Evolutionary conservation across 2,888 invertebrate species (phyloP).

Genomic region (Physocephala rufipes): DNA sequence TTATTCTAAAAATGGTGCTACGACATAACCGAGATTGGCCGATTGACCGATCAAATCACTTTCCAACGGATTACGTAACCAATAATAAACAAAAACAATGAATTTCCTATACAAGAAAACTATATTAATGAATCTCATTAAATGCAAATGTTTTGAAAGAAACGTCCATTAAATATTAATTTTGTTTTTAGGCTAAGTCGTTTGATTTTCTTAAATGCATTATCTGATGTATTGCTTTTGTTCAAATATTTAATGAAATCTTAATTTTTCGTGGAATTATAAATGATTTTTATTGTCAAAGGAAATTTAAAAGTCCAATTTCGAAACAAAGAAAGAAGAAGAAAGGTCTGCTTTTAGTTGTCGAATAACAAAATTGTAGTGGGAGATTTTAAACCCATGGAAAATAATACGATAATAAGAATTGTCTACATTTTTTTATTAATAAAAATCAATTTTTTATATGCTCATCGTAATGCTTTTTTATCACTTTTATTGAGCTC

Average conservation of each 20-base stretch:
- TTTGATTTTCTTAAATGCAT: conserved; percentile 13
- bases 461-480: conserved; percentile 30
- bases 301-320: conserved; percentile 27
- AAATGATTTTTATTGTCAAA: not conserved
- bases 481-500: conserved; percentile 28
- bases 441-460: conserved; percentile 45
- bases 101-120: conserved; percentile 26
- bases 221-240: conserved; percentile 30
- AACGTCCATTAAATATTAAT: conserved; percentile 41
- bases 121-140: not conserved
- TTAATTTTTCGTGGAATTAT: conserved; percentile 18
- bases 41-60: conserved; percentile 43
- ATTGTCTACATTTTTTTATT: conserved; percentile 32
- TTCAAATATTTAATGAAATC: conserved; percentile 3
- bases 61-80: conserved; percentile 40
- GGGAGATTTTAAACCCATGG: conserved; percentile 23
- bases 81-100: conserved; percentile 37
- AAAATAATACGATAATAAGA: conserved; percentile 29
- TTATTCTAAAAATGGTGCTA: conserved; percentile 65
- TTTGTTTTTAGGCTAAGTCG: conserved; percentile 10
- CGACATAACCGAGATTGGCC: conserved; percentile 43
- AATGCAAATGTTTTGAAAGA: conserved; percentile 29
- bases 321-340: conserved; percentile 25
- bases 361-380: conserved; percentile 35
- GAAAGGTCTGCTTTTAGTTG: conserved; percentile 41